Percentiles rank a stretch among this genome's conserved stretches.
phyloP scores from a whole-genome alignment of 2,113 vertebrate genomes.

The Lagenorhynchus albirostris region DNA sequence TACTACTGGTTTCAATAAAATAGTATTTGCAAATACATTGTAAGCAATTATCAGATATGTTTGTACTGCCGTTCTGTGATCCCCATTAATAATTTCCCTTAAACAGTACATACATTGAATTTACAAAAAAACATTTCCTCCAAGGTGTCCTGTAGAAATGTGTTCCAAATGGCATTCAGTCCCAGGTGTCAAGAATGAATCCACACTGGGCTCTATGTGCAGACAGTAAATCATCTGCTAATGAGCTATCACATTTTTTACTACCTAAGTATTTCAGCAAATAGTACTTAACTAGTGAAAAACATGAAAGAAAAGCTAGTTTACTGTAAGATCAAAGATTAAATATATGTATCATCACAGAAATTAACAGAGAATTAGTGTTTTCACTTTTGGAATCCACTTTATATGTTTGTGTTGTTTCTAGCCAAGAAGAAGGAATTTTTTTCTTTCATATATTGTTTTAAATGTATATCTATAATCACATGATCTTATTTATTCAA shows the following conservation, averaged over 20 bases:
- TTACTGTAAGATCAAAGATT: background rate
- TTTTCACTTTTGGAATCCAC: background rate
- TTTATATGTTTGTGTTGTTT: background rate
- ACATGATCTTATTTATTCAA: background rate
- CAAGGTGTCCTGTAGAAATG: conserved; percentile 25
- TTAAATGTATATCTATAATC: background rate
- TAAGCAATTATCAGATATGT: conserved; percentile 26
- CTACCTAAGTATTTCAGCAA: conserved; percentile 33
- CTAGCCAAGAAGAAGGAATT: background rate
- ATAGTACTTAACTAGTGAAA: background rate
- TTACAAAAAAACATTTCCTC: conserved; percentile 3
- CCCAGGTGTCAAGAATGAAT: conserved; percentile 27
- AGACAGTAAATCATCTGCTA: conserved; percentile 38
- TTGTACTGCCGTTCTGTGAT: background rate
- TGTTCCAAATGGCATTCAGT: conserved; percentile 39
- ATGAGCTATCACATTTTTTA: background rate
- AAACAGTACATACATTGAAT: background rate
- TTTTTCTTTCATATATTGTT: background rate
- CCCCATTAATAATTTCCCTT: background rate
- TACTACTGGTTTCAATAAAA: background rate
- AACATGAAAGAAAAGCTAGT: background rate
- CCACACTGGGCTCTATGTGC: background rate
- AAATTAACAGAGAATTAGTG: background rate
- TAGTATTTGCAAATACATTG: conserved; percentile 7
- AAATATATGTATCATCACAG: background rate